Evolutionary conservation across 1,140 invertebrate genomes (phyloP).

Genomic region (Lepidostoma basale): DNA sequence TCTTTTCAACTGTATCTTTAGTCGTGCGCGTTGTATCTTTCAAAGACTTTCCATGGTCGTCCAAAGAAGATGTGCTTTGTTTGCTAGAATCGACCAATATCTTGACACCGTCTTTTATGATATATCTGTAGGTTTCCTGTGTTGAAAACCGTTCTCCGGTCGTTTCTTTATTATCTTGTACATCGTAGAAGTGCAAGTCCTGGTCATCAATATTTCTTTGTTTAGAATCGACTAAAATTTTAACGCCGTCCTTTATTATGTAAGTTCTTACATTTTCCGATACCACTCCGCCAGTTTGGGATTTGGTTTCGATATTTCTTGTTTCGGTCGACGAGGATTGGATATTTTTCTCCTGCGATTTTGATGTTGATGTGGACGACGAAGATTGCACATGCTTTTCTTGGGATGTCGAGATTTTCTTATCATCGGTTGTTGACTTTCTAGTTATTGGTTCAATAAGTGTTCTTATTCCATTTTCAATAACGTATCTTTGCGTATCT

Average conservation of each 20-base stretch:
- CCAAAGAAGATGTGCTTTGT: background rate
- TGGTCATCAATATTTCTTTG: background rate
- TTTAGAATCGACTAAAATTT: conserved; percentile 30
- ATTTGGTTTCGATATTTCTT: background rate
- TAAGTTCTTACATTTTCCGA: conserved; percentile 8
- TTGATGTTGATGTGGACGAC: too few species aligned
- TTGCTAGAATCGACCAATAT: conserved; percentile 9
- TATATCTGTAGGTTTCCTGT: conserved; percentile 9
- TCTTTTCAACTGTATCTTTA: background rate
- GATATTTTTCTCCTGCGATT: too few species aligned
- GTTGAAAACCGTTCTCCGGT: background rate
- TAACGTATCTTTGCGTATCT: conserved; percentile 11
- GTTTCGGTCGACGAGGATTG: too few species aligned
- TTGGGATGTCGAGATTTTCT: too few species aligned
- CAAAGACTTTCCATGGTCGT: background rate
- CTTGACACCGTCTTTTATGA: conserved; percentile 34
- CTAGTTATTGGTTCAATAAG: conserved; percentile 18
- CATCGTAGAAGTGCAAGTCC: background rate
- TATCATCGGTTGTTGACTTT: background rate
- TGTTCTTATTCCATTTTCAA: conserved; percentile 43
- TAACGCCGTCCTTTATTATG: conserved; percentile 21
- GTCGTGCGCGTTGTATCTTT: background rate
- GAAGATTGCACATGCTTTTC: too few species aligned
- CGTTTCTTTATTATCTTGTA: background rate
- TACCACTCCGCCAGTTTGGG: background rate